phyloP scores from a whole-genome alignment of 2,113 vertebrate genomes.

The Laticauda colubrina region DNA sequence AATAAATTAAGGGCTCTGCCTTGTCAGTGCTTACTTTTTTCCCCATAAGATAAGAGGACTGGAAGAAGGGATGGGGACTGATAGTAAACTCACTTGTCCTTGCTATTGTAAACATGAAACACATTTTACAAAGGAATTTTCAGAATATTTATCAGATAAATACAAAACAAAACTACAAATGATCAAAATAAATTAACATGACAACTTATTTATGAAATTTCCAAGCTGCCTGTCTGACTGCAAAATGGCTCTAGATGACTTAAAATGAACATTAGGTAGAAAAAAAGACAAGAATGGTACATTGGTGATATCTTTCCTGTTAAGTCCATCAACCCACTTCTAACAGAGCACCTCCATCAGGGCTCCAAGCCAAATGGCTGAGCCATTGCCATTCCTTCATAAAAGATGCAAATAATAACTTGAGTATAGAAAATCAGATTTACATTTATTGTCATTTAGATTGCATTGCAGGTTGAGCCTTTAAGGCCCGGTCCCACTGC shows the following conservation, averaged over 20 bases:
- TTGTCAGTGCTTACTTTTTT: not conserved
- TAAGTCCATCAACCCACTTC: not conserved
- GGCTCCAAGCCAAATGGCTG: not conserved
- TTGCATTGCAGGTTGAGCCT: not conserved
- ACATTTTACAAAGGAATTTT: not conserved
- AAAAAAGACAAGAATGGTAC: not conserved
- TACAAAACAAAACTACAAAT: not conserved
- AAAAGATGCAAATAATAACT: not conserved
- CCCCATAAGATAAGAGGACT: not conserved
- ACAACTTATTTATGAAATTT: not conserved
- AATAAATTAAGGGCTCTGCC: not conserved
- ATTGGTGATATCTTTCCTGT: too few species aligned
- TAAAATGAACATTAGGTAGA: not conserved
- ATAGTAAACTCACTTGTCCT: not conserved
- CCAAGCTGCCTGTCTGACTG: not conserved
- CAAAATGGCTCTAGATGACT: not conserved
- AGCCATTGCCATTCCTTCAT: not conserved
- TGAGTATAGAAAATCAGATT: not conserved
- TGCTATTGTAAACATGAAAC: not conserved
- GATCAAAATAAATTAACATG: not conserved
- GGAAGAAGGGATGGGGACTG: not conserved
- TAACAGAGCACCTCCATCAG: too few species aligned
- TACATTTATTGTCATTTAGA: not conserved
- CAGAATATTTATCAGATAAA: not conserved
- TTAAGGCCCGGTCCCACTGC: too few species aligned